Conservation (phyloP, 2,113 vertebrate genomes). For the Paralichthys olivaceus region DNA sequence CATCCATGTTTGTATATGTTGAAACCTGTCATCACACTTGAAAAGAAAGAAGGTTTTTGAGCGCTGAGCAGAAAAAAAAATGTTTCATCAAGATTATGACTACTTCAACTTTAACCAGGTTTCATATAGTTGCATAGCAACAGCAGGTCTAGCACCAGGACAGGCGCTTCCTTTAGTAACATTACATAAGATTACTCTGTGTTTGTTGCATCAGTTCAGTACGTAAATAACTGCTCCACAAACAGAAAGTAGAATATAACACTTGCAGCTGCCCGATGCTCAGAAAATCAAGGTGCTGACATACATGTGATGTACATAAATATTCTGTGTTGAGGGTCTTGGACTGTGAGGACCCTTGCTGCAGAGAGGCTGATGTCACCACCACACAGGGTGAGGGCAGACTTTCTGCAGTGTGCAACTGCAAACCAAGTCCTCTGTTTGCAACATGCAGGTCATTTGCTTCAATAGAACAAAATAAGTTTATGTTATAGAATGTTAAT, state of each 20-base stretch:
- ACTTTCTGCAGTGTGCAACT: no score
- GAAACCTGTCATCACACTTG: neutral
- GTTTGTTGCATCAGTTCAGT: neutral
- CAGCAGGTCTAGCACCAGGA: conserved; percentile 26
- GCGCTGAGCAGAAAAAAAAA: neutral
- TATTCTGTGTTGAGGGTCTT: neutral
- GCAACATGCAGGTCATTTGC: conserved; percentile 14
- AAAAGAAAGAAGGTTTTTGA: neutral
- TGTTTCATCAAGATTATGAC: conserved; percentile 35
- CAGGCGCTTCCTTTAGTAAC: conserved; percentile 18
- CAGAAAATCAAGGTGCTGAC: neutral
- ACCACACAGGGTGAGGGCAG: no score
- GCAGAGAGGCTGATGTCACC: no score
- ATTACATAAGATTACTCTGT: conserved; percentile 27
- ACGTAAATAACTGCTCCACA: neutral
- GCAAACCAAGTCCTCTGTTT: conserved; percentile 9
- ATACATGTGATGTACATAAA: neutral
- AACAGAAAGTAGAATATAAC: neutral
- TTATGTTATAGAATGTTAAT: neutral
- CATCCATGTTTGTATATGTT: neutral
- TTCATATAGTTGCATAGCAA: conserved; percentile 64
- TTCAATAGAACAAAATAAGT: neutral
- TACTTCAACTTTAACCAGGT: conserved; percentile 38
- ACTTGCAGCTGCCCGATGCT: neutral
- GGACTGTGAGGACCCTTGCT: no score